Evolutionary conservation across 2,797 vertebrate genomes (phyloP).

Genomic region (Phrynocephalus forsythii): DNA sequence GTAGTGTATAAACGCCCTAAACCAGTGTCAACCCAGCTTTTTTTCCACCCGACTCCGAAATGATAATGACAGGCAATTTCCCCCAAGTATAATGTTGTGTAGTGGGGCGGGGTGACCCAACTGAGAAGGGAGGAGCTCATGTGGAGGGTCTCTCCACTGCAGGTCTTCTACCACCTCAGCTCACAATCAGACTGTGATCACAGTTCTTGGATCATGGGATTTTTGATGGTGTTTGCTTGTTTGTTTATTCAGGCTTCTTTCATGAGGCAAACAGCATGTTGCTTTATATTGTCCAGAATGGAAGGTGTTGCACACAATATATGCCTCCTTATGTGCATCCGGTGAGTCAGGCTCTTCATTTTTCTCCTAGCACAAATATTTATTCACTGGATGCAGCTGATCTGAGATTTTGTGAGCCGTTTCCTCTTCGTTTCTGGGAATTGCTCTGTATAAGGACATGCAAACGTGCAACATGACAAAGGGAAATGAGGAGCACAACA

Average conservation of each 20-base stretch:
- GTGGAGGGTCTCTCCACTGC: too few relatives aligned
- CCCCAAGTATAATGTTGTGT: neutral
- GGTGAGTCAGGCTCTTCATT: neutral
- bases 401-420: neutral
- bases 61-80: neutral
- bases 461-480: neutral
- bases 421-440: slow-evolving; percentile 25
- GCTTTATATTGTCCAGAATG: neutral
- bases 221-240: neutral
- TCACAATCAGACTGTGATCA: neutral
- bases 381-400: slow-evolving; percentile 5
- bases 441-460: neutral
- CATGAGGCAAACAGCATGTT: slow-evolving; percentile 10
- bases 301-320: neutral
- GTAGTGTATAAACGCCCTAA: too few relatives aligned
- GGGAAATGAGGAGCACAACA: neutral
- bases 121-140: neutral
- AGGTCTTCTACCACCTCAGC: too few relatives aligned
- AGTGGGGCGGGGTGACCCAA: too few relatives aligned
- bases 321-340: neutral
- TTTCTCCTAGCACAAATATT: slow-evolving; percentile 14
- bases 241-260: slow-evolving; percentile 6
- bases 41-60: neutral
- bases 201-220: neutral
- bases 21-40: neutral